These are phyloP conservation scores for Xanthia togata DNA, from an alignment of 2,888 invertebrate species.

Conservation along the genomic window DNA sequence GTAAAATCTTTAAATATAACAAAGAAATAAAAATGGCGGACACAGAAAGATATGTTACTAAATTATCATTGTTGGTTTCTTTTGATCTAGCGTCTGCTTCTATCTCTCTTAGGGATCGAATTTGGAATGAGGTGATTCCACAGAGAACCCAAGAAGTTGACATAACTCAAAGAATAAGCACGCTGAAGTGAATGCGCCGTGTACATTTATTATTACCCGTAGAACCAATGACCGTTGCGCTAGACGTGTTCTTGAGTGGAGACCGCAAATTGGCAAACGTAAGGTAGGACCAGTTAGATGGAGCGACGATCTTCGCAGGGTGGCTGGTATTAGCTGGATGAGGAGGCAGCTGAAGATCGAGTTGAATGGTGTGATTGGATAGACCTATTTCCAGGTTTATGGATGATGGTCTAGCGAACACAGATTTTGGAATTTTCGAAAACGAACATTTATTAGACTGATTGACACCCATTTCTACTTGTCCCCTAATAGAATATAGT, in stretches of 20 bases:
- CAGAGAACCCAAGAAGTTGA: not conserved
- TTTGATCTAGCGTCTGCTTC: not conserved
- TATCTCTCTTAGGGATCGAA: not conserved
- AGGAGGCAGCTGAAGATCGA: no score
- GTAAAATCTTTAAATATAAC: constrained; percentile 7
- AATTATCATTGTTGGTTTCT: not conserved
- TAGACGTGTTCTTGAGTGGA: not conserved
- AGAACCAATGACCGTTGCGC: not conserved
- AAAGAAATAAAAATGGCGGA: not conserved
- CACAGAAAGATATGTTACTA: not conserved
- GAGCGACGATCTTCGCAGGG: not conserved
- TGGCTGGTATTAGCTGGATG: no score
- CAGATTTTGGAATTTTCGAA: not conserved
- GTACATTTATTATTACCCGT: not conserved
- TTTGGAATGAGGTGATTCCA: not conserved
- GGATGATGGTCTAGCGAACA: no score
- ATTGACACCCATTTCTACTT: constrained; percentile 32
- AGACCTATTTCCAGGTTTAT: no score
- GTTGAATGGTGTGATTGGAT: no score
- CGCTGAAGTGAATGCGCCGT: no score
- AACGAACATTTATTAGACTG: constrained; percentile 6
- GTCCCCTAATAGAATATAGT: constrained; percentile 6
- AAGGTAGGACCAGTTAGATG: not conserved
- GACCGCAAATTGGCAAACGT: no score
- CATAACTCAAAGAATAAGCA: not conserved